Conservation (phyloP, 2,797 vertebrate species). For the Myotis myotis region DNA sequence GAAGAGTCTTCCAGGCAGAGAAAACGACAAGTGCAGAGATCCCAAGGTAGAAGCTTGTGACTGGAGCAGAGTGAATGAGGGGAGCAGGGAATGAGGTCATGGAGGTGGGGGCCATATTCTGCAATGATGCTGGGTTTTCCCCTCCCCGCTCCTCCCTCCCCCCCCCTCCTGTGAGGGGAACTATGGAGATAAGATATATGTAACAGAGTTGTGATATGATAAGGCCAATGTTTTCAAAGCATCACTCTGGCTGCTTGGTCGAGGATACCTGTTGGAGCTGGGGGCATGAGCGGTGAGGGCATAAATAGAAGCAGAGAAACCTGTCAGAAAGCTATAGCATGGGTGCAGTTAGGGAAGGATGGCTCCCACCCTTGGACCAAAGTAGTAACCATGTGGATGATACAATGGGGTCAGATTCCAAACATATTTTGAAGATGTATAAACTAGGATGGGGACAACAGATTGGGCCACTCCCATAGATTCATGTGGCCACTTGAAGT, state of each 20-base stretch:
- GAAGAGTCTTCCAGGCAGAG: not conserved
- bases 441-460: not conserved
- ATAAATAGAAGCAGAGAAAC: not conserved
- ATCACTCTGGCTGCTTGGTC: not conserved
- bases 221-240: not conserved
- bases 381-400: not conserved
- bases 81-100: not conserved
- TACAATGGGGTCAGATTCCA: accelerated
- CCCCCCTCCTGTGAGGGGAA: not conserved
- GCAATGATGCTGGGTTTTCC: not conserved
- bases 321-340: not conserved
- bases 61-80: not conserved
- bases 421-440: not conserved
- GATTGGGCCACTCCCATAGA: not conserved
- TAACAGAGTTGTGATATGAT: not conserved
- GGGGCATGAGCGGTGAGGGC: too few species aligned
- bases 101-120: accelerated
- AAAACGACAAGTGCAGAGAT: not conserved
- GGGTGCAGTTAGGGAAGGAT: not conserved
- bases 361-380: not conserved
- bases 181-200: not conserved
- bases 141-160: too few species aligned
- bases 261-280: not conserved
- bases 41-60: too few species aligned
- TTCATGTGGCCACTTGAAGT: not conserved